These are phyloP conservation scores for Brienomyrus brachyistius DNA, from an alignment of 2,113 vertebrate genomes.

Conservation along the genomic window DNA sequence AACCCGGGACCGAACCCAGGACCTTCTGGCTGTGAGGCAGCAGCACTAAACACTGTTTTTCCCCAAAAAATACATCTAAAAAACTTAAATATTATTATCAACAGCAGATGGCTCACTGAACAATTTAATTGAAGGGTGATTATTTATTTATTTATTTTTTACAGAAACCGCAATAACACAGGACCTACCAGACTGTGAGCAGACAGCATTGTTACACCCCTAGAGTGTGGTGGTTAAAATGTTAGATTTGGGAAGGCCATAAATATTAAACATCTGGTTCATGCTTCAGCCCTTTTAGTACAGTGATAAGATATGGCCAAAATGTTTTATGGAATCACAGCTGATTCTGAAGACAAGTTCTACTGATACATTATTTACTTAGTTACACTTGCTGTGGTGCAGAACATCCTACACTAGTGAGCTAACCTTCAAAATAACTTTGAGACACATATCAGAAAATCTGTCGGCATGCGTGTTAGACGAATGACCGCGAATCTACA, in stretches of 20 bases:
- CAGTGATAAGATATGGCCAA: background rate
- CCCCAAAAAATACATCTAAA: too few relatives aligned
- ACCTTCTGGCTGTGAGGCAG: too few relatives aligned
- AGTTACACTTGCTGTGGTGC: background rate
- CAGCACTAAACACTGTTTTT: too few relatives aligned
- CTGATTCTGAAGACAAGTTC: constrained; percentile 4
- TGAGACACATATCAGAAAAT: background rate
- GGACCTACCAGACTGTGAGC: too few relatives aligned
- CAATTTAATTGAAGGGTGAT: too few relatives aligned
- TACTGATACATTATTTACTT: background rate
- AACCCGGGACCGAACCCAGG: too few relatives aligned
- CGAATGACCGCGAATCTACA: background rate
- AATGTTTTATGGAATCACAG: background rate
- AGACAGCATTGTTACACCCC: too few relatives aligned
- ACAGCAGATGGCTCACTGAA: too few relatives aligned
- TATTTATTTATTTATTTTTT: too few relatives aligned
- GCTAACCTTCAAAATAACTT: constrained; percentile 15
- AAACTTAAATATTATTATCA: too few relatives aligned
- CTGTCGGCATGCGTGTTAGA: background rate
- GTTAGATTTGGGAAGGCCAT: background rate
- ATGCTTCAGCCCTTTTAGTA: background rate
- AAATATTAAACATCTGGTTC: background rate
- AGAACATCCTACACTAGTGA: background rate
- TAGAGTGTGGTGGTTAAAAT: background rate
- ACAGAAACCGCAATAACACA: too few relatives aligned